These are phyloP conservation scores for Macrotrachela quadricornifera DNA, from an alignment of 1,140 invertebrate species.

Conservation along the genomic window DNA sequence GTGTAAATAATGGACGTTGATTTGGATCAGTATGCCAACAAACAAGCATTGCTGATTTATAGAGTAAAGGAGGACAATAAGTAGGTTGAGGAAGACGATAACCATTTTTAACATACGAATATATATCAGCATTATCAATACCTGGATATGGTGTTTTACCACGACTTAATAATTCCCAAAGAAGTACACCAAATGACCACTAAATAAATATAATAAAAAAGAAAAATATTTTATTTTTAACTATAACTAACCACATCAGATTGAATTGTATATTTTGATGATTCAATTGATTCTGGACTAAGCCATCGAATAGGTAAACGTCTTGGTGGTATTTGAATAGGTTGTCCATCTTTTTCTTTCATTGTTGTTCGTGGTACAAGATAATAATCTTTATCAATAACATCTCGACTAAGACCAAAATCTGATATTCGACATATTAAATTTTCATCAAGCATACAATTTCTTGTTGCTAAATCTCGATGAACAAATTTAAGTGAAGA, in stretches of 20 bases:
- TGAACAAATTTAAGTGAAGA: slow-evolving; percentile 85
- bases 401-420: slow-evolving; percentile 93
- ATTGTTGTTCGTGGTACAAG: slow-evolving; percentile 46
- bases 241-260: slow-evolving; percentile 42
- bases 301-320: slow-evolving; percentile 65
- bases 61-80: slow-evolving; percentile 64
- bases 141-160: slow-evolving; percentile 77
- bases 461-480: slow-evolving; percentile 75
- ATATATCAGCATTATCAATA: slow-evolving; percentile 54
- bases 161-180: slow-evolving; percentile 87
- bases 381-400: slow-evolving; percentile 83
- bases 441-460: slow-evolving; percentile 75
- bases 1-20: slow-evolving; percentile 82
- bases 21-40: slow-evolving; percentile 48
- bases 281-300: slow-evolving; percentile 68
- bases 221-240: too few relatives aligned
- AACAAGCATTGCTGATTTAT: slow-evolving; percentile 32
- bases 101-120: slow-evolving; percentile 78
- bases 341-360: too few relatives aligned
- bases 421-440: slow-evolving; percentile 49
- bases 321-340: too few relatives aligned
- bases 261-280: slow-evolving; percentile 65
- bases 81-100: slow-evolving; percentile 69
- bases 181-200: slow-evolving; percentile 68
- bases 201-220: too few relatives aligned